Base-by-base conservation (phyloP, 2,888 invertebrate genomes). In the Tipula vernalis region DNA sequence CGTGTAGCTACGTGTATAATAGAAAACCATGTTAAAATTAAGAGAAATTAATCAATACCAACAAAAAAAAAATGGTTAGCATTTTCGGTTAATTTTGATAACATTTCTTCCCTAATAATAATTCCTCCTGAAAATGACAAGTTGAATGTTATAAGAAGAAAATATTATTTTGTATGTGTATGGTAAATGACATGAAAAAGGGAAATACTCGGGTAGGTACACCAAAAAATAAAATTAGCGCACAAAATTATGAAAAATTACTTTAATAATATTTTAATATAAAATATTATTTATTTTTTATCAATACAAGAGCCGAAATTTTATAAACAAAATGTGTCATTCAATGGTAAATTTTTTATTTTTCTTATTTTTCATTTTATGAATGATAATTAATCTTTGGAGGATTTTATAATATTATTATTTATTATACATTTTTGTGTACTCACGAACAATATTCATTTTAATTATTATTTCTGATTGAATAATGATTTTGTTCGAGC, bases 391-490 rank as follows among this genome's bases (percentile, higher is more conserved):
- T 71, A 71, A 71, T 71, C 71, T 71, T 71, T 71, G 28, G 71
- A 71, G 71, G 71, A 71, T 71, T 71, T 71, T 28, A 28, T 71
- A 71, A 71, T 71, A 71, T 71, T 71, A 71, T 71, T 71, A 28
- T 28, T 71, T 71, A 71, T 71, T 28, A 28, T 71, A 28, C 28
- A 28, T 71, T 28, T 51, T 12, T 71, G 51, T 51, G 15, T 51
- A 28, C n/a, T 5, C 51, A 51, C 71, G 71, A 71, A 71, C 71
- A 71, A 71, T 28, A 71, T 71, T 71, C 71, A 71, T 71, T 71
- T 71, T 71, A 71, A 71, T 71, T 71, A 71, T 71, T 71, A 71
- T 71, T 71, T 71, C 71, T 71, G 71, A 71, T 71, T 71, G 71
- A 71, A 71, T 71, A 71, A 71, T 71, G 71, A 71, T 71, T 28